phyloP scores from a whole-genome alignment of 2,113 vertebrate genomes.

The Ivindomyrus marchei region DNA sequence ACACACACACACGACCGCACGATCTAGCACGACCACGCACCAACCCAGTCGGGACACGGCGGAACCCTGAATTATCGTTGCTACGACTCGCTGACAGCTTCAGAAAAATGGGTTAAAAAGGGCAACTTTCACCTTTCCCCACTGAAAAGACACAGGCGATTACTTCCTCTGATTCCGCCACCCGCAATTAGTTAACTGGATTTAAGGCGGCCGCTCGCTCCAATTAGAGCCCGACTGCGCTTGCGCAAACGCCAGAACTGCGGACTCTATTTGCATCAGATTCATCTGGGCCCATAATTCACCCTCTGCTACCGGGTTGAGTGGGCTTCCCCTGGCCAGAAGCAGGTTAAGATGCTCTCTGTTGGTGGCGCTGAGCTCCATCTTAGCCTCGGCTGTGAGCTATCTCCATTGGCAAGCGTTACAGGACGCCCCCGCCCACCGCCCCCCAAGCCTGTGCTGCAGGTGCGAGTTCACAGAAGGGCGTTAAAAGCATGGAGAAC shows the following conservation, averaged over 20 bases:
- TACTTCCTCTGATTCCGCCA: slow-evolving; percentile 42
- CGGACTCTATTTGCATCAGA: not conserved
- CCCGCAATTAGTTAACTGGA: slow-evolving; percentile 47
- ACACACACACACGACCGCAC: not conserved
- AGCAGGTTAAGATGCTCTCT: not conserved
- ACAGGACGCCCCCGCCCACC: not conserved
- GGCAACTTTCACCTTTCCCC: not conserved
- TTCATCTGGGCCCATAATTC: not conserved
- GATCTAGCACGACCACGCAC: not conserved
- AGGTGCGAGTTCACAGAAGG: not conserved
- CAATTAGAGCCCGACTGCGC: not conserved
- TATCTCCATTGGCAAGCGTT: not conserved
- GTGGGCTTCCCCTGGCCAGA: not conserved
- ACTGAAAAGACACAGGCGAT: slow-evolving; percentile 17
- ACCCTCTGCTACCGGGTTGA: not conserved
- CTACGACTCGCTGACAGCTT: not conserved
- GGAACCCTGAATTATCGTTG: not conserved
- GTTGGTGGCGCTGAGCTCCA: not conserved
- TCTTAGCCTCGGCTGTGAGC: not conserved
- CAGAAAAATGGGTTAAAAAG: not conserved
- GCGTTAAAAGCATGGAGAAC: not conserved
- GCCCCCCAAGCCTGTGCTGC: not conserved
- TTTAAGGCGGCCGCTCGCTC: not conserved
- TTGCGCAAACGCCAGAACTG: not conserved
- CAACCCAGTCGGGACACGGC: not conserved